These are phyloP conservation scores for Emydoidea blandingii DNA, from an alignment of 2,797 vertebrate species.

Conservation along the genomic window DNA sequence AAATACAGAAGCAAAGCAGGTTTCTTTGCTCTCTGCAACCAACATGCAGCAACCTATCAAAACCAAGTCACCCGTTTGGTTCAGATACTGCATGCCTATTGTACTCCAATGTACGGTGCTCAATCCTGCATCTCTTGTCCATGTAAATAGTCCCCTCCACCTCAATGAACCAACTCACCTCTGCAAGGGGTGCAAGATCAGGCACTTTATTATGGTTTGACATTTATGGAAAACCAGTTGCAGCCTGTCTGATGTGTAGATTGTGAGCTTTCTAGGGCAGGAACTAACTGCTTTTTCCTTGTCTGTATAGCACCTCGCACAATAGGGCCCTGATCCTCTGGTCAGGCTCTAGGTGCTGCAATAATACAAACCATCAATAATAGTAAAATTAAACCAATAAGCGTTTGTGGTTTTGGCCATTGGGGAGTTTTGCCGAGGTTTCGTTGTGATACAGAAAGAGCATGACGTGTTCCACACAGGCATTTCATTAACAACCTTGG, in stretches of 20 bases:
- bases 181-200: neutral
- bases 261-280: neutral
- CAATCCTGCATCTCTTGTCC: neutral
- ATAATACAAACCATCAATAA: neutral
- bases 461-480: neutral
- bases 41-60: neutral
- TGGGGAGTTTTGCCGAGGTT: neutral
- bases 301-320: rapidly evolving
- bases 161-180: neutral
- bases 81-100: neutral
- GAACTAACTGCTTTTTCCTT: rapidly evolving
- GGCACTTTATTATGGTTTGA: neutral
- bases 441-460: neutral
- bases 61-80: neutral
- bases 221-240: neutral
- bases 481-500: neutral
- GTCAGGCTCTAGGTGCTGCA: neutral
- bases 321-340: neutral
- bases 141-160: neutral
- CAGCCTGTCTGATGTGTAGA: neutral
- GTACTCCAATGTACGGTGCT: neutral
- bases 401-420: neutral
- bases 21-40: neutral
- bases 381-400: neutral
- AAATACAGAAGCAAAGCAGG: neutral